These are phyloP conservation scores for Nomada lathburiana DNA, from an alignment of 2,888 invertebrate genomes.

Conservation along the genomic window DNA sequence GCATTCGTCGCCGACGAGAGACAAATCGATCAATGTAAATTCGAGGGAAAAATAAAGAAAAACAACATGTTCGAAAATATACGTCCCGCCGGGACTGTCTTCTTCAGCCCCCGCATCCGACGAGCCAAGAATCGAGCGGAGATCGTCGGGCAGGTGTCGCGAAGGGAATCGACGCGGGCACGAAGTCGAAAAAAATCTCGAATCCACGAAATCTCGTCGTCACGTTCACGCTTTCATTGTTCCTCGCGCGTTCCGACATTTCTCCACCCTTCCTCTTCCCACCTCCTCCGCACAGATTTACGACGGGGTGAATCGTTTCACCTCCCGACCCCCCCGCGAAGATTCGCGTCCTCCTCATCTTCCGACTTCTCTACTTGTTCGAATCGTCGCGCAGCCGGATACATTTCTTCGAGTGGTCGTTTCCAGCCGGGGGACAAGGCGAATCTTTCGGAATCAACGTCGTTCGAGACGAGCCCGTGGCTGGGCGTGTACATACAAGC, in stretches of 20 bases:
- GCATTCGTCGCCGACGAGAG: no score
- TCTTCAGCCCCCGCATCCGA: no score
- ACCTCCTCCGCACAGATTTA: neutral
- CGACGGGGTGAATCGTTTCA: no score
- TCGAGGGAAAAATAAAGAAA: no score
- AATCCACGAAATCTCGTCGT: constrained; percentile 56
- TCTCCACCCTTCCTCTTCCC: neutral
- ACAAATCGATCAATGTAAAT: no score
- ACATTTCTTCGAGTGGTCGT: constrained; percentile 19
- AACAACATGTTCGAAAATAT: no score
- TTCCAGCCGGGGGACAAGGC: constrained; percentile 14
- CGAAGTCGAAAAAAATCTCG: constrained; percentile 19
- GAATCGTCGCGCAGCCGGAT: constrained; percentile 9
- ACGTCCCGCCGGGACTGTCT: no score
- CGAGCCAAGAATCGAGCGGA: no score
- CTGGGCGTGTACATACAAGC: constrained; percentile 13
- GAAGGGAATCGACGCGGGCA: no score
- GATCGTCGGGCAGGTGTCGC: no score
- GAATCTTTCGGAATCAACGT: constrained; percentile 8
- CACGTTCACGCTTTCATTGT: constrained; percentile 60
- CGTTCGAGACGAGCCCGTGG: constrained; percentile 22
- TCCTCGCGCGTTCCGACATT: constrained; percentile 40
- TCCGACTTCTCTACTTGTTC: constrained; percentile 12
- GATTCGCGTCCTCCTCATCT: no score
- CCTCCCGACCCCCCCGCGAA: neutral